phyloP scores from a whole-genome alignment of 2,113 vertebrate species.

The Carlito syrichta region DNA sequence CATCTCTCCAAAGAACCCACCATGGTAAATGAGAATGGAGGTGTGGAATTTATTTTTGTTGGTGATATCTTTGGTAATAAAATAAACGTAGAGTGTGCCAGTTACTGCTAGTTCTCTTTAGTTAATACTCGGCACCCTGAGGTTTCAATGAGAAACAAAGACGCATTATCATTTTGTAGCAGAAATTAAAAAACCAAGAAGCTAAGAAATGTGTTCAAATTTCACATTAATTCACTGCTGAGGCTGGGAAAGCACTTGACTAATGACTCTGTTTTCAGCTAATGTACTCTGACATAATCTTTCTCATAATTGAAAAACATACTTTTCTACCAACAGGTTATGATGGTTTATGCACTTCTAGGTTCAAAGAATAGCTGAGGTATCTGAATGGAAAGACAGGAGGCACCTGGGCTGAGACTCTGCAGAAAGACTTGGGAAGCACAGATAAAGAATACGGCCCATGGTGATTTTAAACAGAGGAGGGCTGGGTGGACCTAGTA shows the following conservation, averaged over 20 bases:
- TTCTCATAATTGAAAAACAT: background rate
- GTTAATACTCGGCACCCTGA: constrained; percentile 34
- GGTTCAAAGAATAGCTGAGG: background rate
- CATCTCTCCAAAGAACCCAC: background rate
- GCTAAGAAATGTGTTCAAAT: constrained; percentile 45
- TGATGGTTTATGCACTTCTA: background rate
- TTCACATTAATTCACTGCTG: constrained; percentile 44
- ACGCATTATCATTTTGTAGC: constrained; percentile 34
- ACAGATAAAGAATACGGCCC: background rate
- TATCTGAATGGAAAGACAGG: background rate
- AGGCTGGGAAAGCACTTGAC: constrained; percentile 34
- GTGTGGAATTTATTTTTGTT: background rate
- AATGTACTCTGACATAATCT: background rate
- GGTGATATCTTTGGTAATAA: background rate
- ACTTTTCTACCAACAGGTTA: background rate
- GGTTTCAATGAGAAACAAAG: constrained; percentile 54
- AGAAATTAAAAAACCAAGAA: constrained; percentile 49
- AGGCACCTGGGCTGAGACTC: background rate
- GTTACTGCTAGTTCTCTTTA: constrained; percentile 49
- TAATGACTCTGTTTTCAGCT: constrained; percentile 38
- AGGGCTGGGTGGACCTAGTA: background rate
- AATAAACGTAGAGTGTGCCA: background rate
- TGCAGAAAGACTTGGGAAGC: background rate
- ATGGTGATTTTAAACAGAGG: background rate
- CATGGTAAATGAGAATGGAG: background rate